Conservation (phyloP, 2,797 vertebrate genomes). For the Heliangelus exortis region DNA sequence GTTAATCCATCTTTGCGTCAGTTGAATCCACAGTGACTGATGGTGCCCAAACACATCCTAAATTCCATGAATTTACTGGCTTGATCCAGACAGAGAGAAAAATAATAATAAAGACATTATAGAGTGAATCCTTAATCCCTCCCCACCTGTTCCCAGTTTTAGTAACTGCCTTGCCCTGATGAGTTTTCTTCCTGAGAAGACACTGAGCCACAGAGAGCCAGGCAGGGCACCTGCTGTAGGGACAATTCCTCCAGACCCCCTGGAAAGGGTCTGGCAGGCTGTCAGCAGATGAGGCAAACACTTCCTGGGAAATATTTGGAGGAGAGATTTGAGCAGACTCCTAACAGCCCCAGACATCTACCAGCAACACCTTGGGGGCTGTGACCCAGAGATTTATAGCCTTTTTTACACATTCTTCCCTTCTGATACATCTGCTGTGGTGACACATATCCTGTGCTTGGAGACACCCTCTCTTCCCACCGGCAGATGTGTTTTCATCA, state of each 20-base stretch:
- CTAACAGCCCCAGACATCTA: background rate
- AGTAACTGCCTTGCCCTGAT: background rate
- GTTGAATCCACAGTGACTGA: background rate
- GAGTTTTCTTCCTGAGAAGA: background rate
- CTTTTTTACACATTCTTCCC: background rate
- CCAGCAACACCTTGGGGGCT: background rate
- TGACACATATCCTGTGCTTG: background rate
- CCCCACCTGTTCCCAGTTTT: background rate
- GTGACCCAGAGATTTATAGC: background rate
- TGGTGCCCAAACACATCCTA: background rate
- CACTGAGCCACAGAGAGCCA: background rate
- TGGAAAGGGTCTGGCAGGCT: background rate
- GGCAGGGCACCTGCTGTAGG: background rate
- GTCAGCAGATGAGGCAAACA: background rate
- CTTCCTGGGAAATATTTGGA: background rate
- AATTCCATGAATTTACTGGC: background rate
- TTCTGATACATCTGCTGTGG: background rate
- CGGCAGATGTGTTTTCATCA: background rate
- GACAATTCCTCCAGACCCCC: background rate
- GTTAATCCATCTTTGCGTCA: background rate
- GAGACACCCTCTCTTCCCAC: background rate
- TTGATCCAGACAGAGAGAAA: background rate
- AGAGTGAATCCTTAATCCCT: background rate
- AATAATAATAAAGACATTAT: background rate
- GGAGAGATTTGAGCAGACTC: background rate